Conservation (phyloP, 2,888 invertebrate genomes). For the Lithophane semibrunnea region DNA sequence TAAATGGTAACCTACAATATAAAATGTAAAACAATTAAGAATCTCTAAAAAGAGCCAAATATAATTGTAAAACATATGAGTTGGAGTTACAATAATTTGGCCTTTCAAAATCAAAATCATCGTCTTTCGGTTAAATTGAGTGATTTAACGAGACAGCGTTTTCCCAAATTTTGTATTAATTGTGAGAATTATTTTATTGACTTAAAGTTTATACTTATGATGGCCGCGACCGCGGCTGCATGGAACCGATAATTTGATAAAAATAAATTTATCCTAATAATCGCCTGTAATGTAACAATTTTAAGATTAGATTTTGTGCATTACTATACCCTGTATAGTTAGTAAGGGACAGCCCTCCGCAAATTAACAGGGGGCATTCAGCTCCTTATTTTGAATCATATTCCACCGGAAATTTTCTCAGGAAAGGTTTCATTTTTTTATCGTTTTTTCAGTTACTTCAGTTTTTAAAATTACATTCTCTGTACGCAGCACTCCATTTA, state of each 20-base stretch:
- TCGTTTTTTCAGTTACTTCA: no score
- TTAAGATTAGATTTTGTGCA: not conserved
- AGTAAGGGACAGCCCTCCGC: no score
- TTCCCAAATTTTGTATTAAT: not conserved
- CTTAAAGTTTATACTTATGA: not conserved
- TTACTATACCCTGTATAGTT: no score
- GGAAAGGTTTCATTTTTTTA: no score
- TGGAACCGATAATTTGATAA: not conserved
- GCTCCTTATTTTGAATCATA: no score
- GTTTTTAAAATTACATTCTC: no score
- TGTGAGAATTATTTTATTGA: not conserved
- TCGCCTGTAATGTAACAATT: not conserved
- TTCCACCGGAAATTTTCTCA: no score
- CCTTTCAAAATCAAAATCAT: no score
- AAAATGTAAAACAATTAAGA: slow-evolving; percentile 57
- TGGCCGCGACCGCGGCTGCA: not conserved
- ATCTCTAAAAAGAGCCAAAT: slow-evolving; percentile 58
- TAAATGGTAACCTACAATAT: slow-evolving; percentile 56
- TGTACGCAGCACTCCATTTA: no score
- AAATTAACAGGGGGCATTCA: no score
- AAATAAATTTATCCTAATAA: not conserved
- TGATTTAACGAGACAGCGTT: not conserved
- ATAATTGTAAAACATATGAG: slow-evolving; percentile 41
- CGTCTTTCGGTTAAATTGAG: not conserved
- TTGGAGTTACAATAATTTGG: slow-evolving; percentile 52